Conservation (phyloP, 2,113 vertebrate species). For the Myanophis thanlyinensis region DNA sequence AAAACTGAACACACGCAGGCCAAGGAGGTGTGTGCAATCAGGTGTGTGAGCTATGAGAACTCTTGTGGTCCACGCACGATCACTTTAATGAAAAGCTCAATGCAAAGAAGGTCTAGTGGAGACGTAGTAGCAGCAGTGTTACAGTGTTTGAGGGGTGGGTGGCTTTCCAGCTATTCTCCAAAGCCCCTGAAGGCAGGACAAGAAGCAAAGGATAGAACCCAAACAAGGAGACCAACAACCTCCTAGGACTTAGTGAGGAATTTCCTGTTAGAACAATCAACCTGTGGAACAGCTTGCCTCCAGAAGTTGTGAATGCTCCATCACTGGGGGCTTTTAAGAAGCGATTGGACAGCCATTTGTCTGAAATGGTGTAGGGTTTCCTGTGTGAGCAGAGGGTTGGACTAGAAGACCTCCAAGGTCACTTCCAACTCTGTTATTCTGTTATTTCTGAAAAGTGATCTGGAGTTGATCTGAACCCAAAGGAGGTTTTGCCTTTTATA, state of each 20-base stretch:
- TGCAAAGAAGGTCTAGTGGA: too few species aligned
- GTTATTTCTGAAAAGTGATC: neutral
- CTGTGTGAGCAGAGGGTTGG: neutral
- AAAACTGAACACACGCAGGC: neutral
- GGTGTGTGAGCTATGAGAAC: neutral
- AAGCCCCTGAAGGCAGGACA: too few species aligned
- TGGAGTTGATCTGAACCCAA: neutral
- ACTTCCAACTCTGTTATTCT: neutral
- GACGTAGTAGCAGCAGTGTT: too few species aligned
- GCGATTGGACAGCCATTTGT: neutral
- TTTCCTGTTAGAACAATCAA: too few species aligned
- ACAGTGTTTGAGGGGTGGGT: too few species aligned
- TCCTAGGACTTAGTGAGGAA: too few species aligned
- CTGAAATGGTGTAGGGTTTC: neutral
- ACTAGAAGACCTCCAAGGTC: neutral
- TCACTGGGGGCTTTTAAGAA: neutral
- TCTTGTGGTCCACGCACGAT: neutral
- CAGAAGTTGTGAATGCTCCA: neutral
- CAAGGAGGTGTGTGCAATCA: neutral
- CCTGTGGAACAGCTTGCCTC: too few species aligned
- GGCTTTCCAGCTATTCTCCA: too few species aligned
- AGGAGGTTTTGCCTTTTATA: neutral
- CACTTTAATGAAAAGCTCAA: too few species aligned
- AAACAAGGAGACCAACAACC: too few species aligned
- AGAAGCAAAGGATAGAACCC: too few species aligned